Evolutionary conservation across 2,888 invertebrate genomes (phyloP).

Genomic region (Pollenia amentaria): DNA sequence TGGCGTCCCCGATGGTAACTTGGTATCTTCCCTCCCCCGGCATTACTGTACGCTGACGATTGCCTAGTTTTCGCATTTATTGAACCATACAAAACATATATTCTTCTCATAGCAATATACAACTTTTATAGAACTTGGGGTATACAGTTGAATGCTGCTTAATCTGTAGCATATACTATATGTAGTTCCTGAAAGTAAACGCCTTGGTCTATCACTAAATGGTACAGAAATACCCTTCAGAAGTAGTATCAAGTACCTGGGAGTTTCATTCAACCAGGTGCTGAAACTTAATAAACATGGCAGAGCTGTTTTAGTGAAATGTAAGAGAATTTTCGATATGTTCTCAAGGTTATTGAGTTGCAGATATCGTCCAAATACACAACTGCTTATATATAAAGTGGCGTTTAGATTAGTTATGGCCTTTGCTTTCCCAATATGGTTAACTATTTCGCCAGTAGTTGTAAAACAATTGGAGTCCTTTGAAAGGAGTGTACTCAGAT

Average conservation of each 20-base stretch:
- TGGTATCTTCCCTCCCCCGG: not conserved
- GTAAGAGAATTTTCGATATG: not conserved
- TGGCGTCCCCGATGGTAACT: constrained; percentile 27
- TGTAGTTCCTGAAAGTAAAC: not conserved
- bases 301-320: not conserved
- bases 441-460: constrained; percentile 34
- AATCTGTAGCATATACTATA: not conserved
- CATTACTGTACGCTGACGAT: constrained; percentile 15
- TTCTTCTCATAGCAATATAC: not conserved
- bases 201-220: too few species aligned
- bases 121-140: constrained; percentile 1
- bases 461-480: constrained; percentile 18
- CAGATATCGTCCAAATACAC: constrained; percentile 10
- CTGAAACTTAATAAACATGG: constrained; percentile 10
- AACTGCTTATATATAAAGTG: constrained; percentile 17
- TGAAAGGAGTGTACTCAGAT: constrained; percentile 18
- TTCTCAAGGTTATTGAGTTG: not conserved
- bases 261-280: not conserved
- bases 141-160: not conserved
- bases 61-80: not conserved
- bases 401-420: constrained; percentile 26
- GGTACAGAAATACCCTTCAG: constrained; percentile 22
- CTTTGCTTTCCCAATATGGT: constrained; percentile 39
- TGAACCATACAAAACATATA: not conserved
- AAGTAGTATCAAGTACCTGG: not conserved